Conservation (phyloP, 2,888 invertebrate species). For the Miltochrista miniata region DNA sequence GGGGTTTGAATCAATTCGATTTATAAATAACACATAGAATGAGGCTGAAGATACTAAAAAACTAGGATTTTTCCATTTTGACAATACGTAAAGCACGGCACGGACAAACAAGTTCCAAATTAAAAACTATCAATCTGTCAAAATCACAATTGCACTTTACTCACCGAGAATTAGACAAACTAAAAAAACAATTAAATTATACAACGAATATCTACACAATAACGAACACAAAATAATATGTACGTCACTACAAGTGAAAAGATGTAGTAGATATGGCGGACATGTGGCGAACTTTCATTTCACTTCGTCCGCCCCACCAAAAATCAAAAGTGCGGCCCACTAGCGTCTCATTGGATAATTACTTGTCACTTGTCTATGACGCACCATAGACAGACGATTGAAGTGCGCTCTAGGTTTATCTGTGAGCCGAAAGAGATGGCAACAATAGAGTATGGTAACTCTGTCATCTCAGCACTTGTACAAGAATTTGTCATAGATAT, state of each 20-base stretch:
- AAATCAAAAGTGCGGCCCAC: too few relatives aligned
- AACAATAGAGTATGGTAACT: too few relatives aligned
- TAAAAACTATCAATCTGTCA: conserved; percentile 52
- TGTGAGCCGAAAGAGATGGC: too few relatives aligned
- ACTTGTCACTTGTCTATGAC: conserved; percentile 33
- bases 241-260: conserved; percentile 77
- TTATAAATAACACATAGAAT: conserved; percentile 48
- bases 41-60: conserved; percentile 45
- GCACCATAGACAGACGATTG: conserved; percentile 40
- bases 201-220: conserved; percentile 73
- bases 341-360: conserved; percentile 43
- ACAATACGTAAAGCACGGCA: conserved; percentile 72
- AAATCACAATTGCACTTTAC: conserved; percentile 50
- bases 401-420: too few relatives aligned
- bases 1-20: conserved; percentile 26
- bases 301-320: conserved; percentile 54
- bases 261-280: conserved; percentile 79
- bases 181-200: conserved; percentile 75
- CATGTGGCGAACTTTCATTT: conserved; percentile 79
- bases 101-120: conserved; percentile 64
- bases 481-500: too few relatives aligned
- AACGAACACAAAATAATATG: conserved; percentile 75
- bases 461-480: too few relatives aligned
- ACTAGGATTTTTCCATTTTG: conserved; percentile 71
- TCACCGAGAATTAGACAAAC: conserved; percentile 70